Evolutionary conservation across 30 jellyfish, hydroid and myxozoan genomes (phyloP).

Genomic region (Rhopilema esculentum): DNA sequence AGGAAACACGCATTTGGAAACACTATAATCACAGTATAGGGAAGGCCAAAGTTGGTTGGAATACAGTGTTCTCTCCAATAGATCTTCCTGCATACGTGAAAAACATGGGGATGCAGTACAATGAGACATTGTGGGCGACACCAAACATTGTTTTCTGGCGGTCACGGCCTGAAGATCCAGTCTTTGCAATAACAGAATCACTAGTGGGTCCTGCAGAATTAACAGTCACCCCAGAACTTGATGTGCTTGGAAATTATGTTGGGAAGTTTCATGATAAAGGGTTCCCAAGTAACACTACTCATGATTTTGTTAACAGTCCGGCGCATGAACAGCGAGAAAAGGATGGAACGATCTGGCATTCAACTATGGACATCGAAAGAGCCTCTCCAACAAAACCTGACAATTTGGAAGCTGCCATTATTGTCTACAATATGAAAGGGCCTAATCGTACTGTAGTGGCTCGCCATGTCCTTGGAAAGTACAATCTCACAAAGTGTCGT

Average conservation of each 20-base stretch:
- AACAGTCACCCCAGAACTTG: slow-evolving; percentile 50
- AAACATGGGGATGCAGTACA: slow-evolving; percentile 5
- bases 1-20: slow-evolving; percentile 30
- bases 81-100: slow-evolving; percentile 18
- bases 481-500: slow-evolving; percentile 41
- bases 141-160: slow-evolving; percentile 65
- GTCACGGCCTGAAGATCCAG: slow-evolving; percentile 30
- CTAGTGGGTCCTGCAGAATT: slow-evolving; percentile 53
- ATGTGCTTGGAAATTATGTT: slow-evolving; percentile 24
- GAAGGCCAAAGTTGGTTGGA: slow-evolving; percentile 60
- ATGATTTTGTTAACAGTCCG: slow-evolving; percentile 21
- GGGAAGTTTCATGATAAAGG: slow-evolving; percentile 8
- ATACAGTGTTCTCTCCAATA: slow-evolving; percentile 45
- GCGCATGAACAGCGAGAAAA: slow-evolving; percentile 68
- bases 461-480: slow-evolving; percentile 65
- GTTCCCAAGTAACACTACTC: slow-evolving; percentile 20
- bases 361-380: slow-evolving; percentile 62
- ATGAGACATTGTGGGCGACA: slow-evolving; percentile 21
- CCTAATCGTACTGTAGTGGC: slow-evolving; percentile 46
- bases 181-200: slow-evolving; percentile 65
- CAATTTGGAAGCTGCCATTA: slow-evolving; percentile 52
- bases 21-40: slow-evolving; percentile 29
- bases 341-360: slow-evolving; percentile 69
- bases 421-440: slow-evolving; percentile 54
- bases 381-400: neutral